Base-by-base conservation (phyloP, 2,113 vertebrate genomes). In the Hyaena hyaena region DNA sequence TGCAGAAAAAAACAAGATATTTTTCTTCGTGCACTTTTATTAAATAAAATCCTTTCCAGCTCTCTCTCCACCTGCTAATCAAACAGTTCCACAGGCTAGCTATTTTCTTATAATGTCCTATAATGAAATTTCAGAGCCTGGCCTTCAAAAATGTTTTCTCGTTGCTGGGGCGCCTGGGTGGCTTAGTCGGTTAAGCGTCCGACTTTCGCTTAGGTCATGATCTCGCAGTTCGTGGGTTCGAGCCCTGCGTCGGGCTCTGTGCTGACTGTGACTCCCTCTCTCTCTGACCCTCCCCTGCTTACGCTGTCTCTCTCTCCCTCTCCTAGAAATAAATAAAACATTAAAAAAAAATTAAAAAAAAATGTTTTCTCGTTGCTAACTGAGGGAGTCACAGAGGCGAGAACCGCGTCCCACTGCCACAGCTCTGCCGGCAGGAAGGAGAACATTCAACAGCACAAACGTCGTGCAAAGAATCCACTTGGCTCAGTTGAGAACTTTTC, bases 1-100 rank as follows among this genome's bases (percentile, higher is more conserved):
- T 69, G 53, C 66, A 86, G 83, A 39, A 39, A 66, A 82, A 84
- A 82, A 68, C 39, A 77, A 95, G 68, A 48, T 33, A 63, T 19
- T 96, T 77, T 90, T 83, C 77, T 93, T 68, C 53, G 43, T 53
- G 63, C 5, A 80, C 45, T 86, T 97, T 87, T 79, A 94, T 79
- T 90, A 95, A 92, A 90, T 93, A 66, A 93, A 96, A 88, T 77
- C 87, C 80, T 92, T 24, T 80, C 93, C 69, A 53, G 69, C 14
- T 69, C 11, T 90, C 65, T 95, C 53, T 92, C 65, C 31, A 31
- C 76, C 71, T 92, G 73, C 73, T 97, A 48, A 80, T 85, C 68
- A 90, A 85, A 95, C 63, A 93, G 88, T 35, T 68, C 66, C 73
- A 76, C 82, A 81, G 48, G n/a, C 53, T 86, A 19, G 53, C 85